phyloP scores from a whole-genome alignment of 2,797 vertebrate species.

The Phataginus tetradactyla region DNA sequence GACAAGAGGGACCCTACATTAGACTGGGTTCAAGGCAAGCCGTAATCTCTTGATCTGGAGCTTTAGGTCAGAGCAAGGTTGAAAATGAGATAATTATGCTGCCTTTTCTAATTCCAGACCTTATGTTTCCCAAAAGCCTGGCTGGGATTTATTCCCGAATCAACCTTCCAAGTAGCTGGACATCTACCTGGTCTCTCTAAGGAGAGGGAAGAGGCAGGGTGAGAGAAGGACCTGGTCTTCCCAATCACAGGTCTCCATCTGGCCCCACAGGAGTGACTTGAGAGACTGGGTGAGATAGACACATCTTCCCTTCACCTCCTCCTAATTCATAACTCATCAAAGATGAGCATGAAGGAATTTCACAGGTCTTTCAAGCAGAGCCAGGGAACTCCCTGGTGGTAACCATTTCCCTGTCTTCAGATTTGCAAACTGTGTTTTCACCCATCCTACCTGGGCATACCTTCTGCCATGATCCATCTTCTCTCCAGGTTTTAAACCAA shows the following conservation, averaged over 20 bases:
- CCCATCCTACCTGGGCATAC: neutral
- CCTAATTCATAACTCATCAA: neutral
- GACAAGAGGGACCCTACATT: neutral
- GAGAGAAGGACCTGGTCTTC: neutral
- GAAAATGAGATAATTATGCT: neutral
- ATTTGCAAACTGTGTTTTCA: neutral
- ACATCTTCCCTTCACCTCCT: neutral
- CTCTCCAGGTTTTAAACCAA: neutral
- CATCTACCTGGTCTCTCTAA: neutral
- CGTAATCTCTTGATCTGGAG: neutral
- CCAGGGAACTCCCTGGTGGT: neutral
- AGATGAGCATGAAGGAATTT: neutral
- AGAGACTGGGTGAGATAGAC: neutral
- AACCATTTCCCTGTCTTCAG: neutral
- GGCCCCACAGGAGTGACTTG: neutral
- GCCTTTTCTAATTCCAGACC: neutral
- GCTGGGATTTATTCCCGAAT: neutral
- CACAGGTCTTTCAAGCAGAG: neutral
- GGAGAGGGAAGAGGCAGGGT: neutral
- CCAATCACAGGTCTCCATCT: neutral
- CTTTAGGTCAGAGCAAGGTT: neutral
- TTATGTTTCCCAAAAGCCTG: neutral
- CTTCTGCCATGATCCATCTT: neutral
- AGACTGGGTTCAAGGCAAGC: neutral
- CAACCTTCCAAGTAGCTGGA: neutral